Base-by-base conservation (phyloP, 2,113 vertebrate genomes). In the Siphamia tubifer region DNA sequence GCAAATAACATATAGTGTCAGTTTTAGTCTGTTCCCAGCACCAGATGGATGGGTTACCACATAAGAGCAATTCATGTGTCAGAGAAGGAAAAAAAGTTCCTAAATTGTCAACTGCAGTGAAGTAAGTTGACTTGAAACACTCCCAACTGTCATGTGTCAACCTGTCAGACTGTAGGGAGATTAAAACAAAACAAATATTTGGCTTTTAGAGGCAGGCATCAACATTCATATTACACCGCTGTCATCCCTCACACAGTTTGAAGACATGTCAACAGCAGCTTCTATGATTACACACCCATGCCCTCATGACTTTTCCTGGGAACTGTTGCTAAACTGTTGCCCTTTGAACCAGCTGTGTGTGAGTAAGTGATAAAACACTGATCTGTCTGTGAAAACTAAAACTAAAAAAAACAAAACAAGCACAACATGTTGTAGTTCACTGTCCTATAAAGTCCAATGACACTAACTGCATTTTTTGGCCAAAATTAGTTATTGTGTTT, bases 1-100 rank as follows among this genome's bases (percentile, higher is more conserved):
- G 63, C 64, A 83, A 87, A 82, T 81, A 79, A 68, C 64, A 75
- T 74, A 77, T 69, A 74, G 66, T 83, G 78, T 83, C 80, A 78
- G 35, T 77, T 83, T 87, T 68, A 71, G 51, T 76, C 64, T 20
- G 12, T 51, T 79, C 64, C 49, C 39, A 68, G 74, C 53, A 61
- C 25, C 66, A 83, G 74, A 76, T 79, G 68, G 62, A 85, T 79
- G 56, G 3, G 73, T 54, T 53, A 64, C 64, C 52, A 79, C 77
- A 75, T 65, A 51, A 44, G 73, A 51, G 75, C 52, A 43, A 78
- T 71, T 72, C 62, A 77, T 47, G 77, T 52, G 73, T 62, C 70
- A 82, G 60, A 60, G 54, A 48, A 52, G 27, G 30, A 8, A 54
- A 55, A 77, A 74, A 47, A 45, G 13, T 58, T 23, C 57, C 45